Conservation (phyloP, 1,140 invertebrate species). For the Pinna nobilis region DNA sequence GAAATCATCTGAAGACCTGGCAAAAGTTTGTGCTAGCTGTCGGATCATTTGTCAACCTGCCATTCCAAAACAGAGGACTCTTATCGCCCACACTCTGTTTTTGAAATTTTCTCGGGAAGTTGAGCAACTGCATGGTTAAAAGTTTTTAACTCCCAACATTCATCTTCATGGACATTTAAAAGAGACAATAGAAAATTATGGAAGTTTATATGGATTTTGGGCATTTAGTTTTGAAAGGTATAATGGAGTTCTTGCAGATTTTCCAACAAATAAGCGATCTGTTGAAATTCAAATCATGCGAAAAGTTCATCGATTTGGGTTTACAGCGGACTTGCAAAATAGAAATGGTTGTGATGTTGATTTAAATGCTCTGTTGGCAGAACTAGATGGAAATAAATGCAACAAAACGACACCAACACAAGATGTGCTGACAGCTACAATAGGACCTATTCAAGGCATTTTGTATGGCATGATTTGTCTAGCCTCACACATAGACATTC, state of each 20-base stretch:
- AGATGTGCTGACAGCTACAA: neutral
- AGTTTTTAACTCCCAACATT: slow-evolving; percentile 3
- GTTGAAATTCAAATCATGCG: slow-evolving; percentile 21
- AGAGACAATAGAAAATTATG: slow-evolving; percentile 9
- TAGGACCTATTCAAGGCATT: neutral
- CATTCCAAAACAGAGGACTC: neutral
- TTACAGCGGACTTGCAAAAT: neutral
- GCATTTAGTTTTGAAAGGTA: slow-evolving; percentile 20
- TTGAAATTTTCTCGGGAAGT: neutral
- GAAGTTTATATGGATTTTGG: slow-evolving; percentile 1
- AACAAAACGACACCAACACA: neutral
- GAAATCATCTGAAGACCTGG: slow-evolving; percentile 3
- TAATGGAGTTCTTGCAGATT: neutral
- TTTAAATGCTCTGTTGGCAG: neutral
- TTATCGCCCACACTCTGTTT: neutral
- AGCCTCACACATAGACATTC: neutral
- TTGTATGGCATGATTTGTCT: neutral
- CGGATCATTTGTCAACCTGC: neutral
- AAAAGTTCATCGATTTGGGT: neutral
- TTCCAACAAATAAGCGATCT: slow-evolving; percentile 6
- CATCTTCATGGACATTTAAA: slow-evolving; percentile 16
- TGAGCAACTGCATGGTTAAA: too few species aligned
- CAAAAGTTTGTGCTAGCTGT: slow-evolving; percentile 11
- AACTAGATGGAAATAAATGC: neutral
- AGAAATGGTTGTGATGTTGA: neutral